These are phyloP conservation scores for Apomyelois bistriatella DNA, from an alignment of 2,888 invertebrate species.

Conservation along the genomic window DNA sequence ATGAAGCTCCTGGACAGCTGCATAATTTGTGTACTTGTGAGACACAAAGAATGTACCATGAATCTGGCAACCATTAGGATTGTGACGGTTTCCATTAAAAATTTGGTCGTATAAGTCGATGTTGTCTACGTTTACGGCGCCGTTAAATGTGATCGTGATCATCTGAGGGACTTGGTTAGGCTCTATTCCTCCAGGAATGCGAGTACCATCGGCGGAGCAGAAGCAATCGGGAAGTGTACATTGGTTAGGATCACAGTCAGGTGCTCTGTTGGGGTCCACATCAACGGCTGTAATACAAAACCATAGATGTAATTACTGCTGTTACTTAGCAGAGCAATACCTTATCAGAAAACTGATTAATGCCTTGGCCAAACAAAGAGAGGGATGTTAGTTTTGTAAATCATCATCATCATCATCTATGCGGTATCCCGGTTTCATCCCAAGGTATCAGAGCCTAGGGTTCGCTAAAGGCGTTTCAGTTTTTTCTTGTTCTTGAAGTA, in stretches of 20 bases:
- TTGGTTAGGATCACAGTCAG: constrained; percentile 93
- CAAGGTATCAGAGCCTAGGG: too few species aligned
- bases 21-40: constrained; percentile 95
- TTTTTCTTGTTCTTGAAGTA: too few species aligned
- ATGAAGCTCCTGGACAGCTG: constrained; percentile 93
- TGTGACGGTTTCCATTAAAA: constrained; percentile 90
- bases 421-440: too few species aligned
- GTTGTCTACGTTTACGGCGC: constrained; percentile 95
- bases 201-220: constrained; percentile 95
- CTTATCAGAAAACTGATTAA: too few species aligned
- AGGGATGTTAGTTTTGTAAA: too few species aligned
- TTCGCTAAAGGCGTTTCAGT: too few species aligned
- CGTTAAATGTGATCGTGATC: constrained; percentile 96
- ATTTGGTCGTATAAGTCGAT: constrained; percentile 94
- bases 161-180: constrained; percentile 94
- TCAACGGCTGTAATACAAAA: constrained; percentile 85
- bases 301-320: background rate
- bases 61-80: constrained; percentile 94
- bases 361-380: too few species aligned
- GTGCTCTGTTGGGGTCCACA: constrained; percentile 93
- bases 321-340: too few species aligned
- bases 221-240: constrained; percentile 95
- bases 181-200: constrained; percentile 91
- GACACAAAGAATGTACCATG: constrained; percentile 95
- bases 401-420: too few species aligned